Evolutionary conservation across 2,797 vertebrate genomes (phyloP).

Genomic region (Oreochromis grahami): DNA sequence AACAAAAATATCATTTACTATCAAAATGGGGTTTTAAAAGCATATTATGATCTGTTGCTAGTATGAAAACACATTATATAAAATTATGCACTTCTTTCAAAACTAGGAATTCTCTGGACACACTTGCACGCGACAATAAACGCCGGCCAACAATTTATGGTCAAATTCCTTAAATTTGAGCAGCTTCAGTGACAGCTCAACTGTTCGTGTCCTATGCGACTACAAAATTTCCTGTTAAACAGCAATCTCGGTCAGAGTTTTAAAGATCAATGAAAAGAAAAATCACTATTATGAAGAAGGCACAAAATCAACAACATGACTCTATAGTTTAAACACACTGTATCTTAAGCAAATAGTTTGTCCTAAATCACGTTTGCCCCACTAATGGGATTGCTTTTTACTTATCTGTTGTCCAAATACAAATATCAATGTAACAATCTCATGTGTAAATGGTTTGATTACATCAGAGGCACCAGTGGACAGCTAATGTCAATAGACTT

Average conservation of each 20-base stretch:
- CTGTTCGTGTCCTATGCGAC: neutral
- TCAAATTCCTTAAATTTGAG: neutral
- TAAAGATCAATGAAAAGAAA: neutral
- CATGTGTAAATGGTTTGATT: neutral
- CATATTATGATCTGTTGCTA: neutral
- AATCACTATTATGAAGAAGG: neutral
- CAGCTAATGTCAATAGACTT: neutral
- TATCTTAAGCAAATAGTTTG: neutral
- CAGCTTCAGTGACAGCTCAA: neutral
- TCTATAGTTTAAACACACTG: neutral
- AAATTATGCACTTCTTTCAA: neutral
- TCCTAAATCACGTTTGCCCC: neutral
- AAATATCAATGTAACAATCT: neutral
- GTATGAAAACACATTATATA: neutral
- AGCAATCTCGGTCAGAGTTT: neutral
- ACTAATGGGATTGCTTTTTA: neutral
- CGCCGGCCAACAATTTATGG: neutral
- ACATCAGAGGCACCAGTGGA: neutral
- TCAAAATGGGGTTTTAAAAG: neutral
- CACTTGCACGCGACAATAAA: neutral
- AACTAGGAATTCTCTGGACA: neutral
- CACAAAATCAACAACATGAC: neutral
- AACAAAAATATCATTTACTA: neutral
- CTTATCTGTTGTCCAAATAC: neutral
- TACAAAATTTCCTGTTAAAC: neutral